Conservation (phyloP, 2,797 vertebrate genomes). For the Anabacerthia variegaticeps region DNA sequence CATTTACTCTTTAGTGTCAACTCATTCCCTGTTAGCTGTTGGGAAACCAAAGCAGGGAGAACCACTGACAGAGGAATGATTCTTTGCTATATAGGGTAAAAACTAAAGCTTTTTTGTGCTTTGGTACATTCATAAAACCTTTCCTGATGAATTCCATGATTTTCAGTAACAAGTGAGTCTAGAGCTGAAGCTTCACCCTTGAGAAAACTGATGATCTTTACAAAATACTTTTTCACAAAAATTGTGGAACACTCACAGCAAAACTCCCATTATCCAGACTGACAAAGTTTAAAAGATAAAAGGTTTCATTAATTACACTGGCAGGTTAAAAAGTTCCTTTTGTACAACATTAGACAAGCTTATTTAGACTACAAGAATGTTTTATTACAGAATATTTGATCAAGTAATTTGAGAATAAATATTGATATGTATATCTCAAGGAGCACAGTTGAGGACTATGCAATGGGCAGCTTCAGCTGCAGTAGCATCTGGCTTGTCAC, state of each 20-base stretch:
- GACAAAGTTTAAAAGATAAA: background rate
- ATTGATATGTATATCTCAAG: background rate
- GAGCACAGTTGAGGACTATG: background rate
- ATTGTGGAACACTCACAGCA: background rate
- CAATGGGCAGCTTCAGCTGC: background rate
- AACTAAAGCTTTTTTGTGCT: background rate
- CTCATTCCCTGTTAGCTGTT: background rate
- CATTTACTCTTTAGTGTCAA: background rate
- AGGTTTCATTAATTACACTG: background rate
- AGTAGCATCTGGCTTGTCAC: background rate
- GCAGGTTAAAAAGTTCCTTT: background rate
- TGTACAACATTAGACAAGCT: background rate
- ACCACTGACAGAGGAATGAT: background rate
- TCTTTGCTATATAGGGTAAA: fast-evolving
- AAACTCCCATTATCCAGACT: background rate
- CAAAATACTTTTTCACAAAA: background rate
- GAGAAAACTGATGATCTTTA: background rate
- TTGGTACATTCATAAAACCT: background rate
- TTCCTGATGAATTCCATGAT: background rate
- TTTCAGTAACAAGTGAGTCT: background rate
- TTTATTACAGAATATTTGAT: background rate
- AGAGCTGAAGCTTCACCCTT: background rate
- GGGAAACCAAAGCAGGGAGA: background rate
- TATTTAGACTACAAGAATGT: background rate
- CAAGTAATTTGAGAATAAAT: background rate